phyloP scores from a whole-genome alignment of 2,888 invertebrate genomes.

The Iphiclides podalirius region DNA sequence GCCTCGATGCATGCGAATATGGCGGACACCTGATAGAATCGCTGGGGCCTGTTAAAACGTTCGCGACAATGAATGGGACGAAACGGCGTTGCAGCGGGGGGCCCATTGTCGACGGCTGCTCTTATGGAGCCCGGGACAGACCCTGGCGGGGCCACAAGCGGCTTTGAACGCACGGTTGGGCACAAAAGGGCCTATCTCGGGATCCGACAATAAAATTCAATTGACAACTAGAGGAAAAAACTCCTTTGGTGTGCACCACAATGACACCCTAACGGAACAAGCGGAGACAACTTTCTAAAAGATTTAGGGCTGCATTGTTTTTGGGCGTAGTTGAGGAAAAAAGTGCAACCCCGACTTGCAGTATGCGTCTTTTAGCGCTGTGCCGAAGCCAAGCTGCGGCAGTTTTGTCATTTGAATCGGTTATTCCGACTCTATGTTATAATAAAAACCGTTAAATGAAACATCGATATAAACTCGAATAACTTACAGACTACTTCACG shows the following conservation, averaged over 20 bases:
- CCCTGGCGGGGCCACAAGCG: constrained; percentile 58
- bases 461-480: too few relatives aligned
- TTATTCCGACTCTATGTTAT: too few relatives aligned
- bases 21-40: constrained; percentile 65
- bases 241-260: constrained; percentile 56
- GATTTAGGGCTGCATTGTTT: constrained; percentile 65
- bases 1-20: constrained; percentile 40
- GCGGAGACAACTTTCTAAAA: constrained; percentile 65
- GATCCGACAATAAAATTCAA: constrained; percentile 79
- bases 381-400: neutral
- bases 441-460: too few relatives aligned
- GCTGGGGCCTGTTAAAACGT: constrained; percentile 41
- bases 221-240: constrained; percentile 69
- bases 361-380: constrained; percentile 6
- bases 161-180: constrained; percentile 74
- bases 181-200: constrained; percentile 74
- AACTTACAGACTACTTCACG: too few relatives aligned
- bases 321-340: constrained; percentile 47
- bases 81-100: constrained; percentile 64
- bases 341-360: constrained; percentile 45
- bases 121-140: constrained; percentile 48
- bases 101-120: constrained; percentile 64
- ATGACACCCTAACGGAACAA: constrained; percentile 67
- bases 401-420: too few relatives aligned
- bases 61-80: constrained; percentile 65